Base-by-base conservation (phyloP, 30 jellyfish, hydroid and myxozoan species). In the Turritopsis dohrnii region DNA sequence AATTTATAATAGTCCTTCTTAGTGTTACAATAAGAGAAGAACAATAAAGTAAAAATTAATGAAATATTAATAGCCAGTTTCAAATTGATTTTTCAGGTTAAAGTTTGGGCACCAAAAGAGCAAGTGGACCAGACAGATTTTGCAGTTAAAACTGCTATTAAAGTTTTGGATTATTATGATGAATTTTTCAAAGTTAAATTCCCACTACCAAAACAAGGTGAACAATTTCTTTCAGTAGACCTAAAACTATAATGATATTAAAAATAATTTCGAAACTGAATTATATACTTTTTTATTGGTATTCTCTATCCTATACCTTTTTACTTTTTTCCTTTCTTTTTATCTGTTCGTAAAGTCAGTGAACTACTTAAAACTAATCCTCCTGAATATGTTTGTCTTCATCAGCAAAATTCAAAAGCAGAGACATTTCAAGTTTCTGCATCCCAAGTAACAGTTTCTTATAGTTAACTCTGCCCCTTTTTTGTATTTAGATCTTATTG, bases 31-130 rank as follows among this genome's bases (percentile, higher is more conserved):
- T 60, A 60, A 60, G 18, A 60, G n/a, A 60, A 60, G n/a, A 60
- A 60, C 73, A 60, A 60, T 17, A 60, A 18, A 60, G n/a, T 18
- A 60, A 60, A 60, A 60, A 60, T n/a, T n/a, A 60, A n/a, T 60
- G 73, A 60, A 17, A 60, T 60, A 60, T 17, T n/a, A 60, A 60
- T 60, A 17, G n/a, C n/a, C n/a, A n/a, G 13, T 69, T 69, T 69
- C 21, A 17, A 26, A 41, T 79, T 29, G 0, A 54, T 79, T 23
- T 85, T 52, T 25, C 66, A 93, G 98, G 95, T 93, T 28, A 86
- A 84, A 18, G 97, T 94, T 53, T 75, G 97, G 89, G 97, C 97
- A 1, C 99, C 99, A 1, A 87, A 84, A 41, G 96, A 94, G 21
- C 97, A 90, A 74, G 87, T 94, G n/a, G 92, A 82, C 52, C 98